Base-by-base conservation (phyloP, 1,140 invertebrate genomes). In the Diorhabda carinulata region DNA sequence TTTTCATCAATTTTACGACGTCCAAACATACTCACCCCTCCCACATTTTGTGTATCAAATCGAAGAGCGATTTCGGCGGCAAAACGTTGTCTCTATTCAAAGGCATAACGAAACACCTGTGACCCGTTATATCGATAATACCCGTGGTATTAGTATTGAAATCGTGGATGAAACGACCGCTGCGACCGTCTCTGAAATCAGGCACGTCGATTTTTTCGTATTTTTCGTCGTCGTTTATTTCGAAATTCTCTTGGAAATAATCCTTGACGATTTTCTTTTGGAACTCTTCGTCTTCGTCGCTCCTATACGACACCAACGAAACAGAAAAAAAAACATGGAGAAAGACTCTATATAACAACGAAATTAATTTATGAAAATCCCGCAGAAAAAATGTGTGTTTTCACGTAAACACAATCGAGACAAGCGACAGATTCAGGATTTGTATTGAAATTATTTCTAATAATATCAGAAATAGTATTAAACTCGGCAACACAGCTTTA, bases 21-120 rank as follows among this genome's bases (percentile, higher is more conserved):
- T 25, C 25, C 25, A 25, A 25, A 25, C 25, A 25, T 25, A 64
- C 63, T 64, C 8, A 64, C 3, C 90, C 92, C 73, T 88, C 85
- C 74, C 85, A 86, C 88, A 95, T 92, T 81, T 94, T 95, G 62
- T 87, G 83, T 66, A 97, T 84, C 4, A 95, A 86, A 83, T 94
- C 90, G 73, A 88, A 87, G 71, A 96, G 85, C 67, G 88, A 88
- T 65, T 84, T 86, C 4, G 95, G 94, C 3, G 91, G 90, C 75
- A 95, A 84, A 66, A 95, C 89, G 64, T 87, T 84, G 52, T 86
- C 84, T 56, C 91, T 86, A 82, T 96, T 90, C 70, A 97, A 83
- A 5, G 92, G 90, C 92, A 96, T 94, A 3, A 96, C 87, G 81
- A 95, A 97, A 82, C 95, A 97, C 10, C 90, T 87, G 60, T 83